Evolutionary conservation across 1,140 invertebrate genomes (phyloP), one percentile per base, ranked within the genome.

Genomic region (Ceratina calcarata): DNA sequence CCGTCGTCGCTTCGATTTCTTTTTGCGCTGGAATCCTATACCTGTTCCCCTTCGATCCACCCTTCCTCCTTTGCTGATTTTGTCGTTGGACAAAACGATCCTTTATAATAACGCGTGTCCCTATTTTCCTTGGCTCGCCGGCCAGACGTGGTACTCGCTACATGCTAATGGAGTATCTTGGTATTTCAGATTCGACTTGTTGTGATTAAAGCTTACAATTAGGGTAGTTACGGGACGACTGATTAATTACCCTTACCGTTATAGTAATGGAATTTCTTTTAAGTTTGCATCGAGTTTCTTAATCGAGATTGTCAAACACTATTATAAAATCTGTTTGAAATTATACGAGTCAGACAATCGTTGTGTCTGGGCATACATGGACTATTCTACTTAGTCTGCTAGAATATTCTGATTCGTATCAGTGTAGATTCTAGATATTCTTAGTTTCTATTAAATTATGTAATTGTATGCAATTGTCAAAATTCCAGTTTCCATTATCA

Each of bases 1-100:
- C 60, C 74, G 85, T 84, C 74, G 85, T 84, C 67, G 80, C 74
- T 83, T 86, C 85, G 71, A 84, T 86, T 86, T 77, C 85, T 86
- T 86, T 86, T 77, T 80, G 69, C 84, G 70, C 24, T 69, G 32
- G 62, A 85, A 86, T 80, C 73, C 72, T 79, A 77, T 86, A 86
- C 85, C 80, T 83, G 76, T 68, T 78, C 81, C 74, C 37, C 65
- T 77, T 61, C 77, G 67, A 77, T 77, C 68, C 76, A 32, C 55
- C n/a, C 66, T 12, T 24, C 2, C 49, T 71, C 18, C 60, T 15
- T 15, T 53, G 18, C 66, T 27, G 76, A 78, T 78, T 72, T 78
- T 64, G 76, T 78, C 60, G 69, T 7, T 22, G 76, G 49, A 72
- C 69, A 72, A 70, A 72, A 78, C 68, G 76, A 71, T 72, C 60